Base-by-base conservation (phyloP, 2,797 vertebrate genomes). In the Centroberyx gerrardi region DNA sequence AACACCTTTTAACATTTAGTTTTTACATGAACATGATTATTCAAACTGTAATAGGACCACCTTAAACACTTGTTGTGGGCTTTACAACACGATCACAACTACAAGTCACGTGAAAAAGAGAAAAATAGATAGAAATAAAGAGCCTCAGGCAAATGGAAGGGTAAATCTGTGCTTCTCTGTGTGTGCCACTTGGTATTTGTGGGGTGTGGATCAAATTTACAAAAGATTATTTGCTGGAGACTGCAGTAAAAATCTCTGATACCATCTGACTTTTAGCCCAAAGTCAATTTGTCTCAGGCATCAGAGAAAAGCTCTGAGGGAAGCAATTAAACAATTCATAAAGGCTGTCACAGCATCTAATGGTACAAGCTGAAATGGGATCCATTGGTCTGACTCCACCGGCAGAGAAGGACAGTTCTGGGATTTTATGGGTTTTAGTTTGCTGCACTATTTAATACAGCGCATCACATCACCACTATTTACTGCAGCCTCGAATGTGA, bases 301-400 rank as follows among this genome's bases (percentile, higher is more conserved):
- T 90, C 86, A 82, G 60, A 80, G 83, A 74, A 76, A 75, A 75
- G 76, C 84, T 84, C 78, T 74, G 74, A 84, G 81, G 82, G 85
- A 90, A 79, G 78, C 78, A 90, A 92, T 93, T 93, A 92, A 91
- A 93, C 90, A 67, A 90, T 89, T 87, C 85, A 90, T 91, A 88
- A 90, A 88, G 68, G 64, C 83, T 85, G 86, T 89, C 86, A 88
- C 86, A 82, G 87, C 73, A 78, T 84, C 79, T 89, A 87, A 91
- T 86, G 84, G 71, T 69, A 66, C 62, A 44, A 66, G 79, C 84
- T 88, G 86, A 85, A 89, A 74, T 72, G 33, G 76, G 54, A 88
- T 83, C 76, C 84, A 83, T 22, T 74, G 87, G 70, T 79, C 71
- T 74, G 71, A 75, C 72, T 76, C 80, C 58, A 62, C 76, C 61